A percentile compares a stretch with the other conserved stretches of the same genome.
These are phyloP conservation scores for Anomalospiza imberbis DNA, from an alignment of 2,797 vertebrate species.

Conservation along the genomic window DNA sequence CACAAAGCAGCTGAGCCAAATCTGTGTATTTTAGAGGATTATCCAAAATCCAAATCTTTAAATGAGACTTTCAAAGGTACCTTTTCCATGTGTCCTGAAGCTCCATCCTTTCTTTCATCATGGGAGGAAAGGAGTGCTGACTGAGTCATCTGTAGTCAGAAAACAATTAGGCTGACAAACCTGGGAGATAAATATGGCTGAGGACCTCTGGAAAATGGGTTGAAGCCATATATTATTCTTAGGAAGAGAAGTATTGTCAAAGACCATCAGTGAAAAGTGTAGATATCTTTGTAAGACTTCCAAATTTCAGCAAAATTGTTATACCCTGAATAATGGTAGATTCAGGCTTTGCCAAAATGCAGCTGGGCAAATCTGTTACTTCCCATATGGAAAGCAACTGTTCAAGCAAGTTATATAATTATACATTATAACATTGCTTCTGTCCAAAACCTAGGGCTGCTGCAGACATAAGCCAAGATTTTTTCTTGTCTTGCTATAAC, in stretches of 20 bases:
- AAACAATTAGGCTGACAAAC: background rate
- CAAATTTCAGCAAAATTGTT: slow-evolving; percentile 64
- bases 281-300: slow-evolving; percentile 56
- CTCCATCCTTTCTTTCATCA: background rate
- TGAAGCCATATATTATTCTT: background rate
- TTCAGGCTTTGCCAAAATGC: slow-evolving; percentile 70
- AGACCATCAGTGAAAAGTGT: slow-evolving; percentile 29
- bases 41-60: background rate
- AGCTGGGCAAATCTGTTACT: slow-evolving; percentile 76
- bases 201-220: background rate
- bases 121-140: background rate
- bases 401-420: slow-evolving; percentile 67
- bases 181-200: background rate
- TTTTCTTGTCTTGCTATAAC: slow-evolving; percentile 28
- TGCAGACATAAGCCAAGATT: slow-evolving; percentile 53
- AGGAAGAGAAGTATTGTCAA: slow-evolving; percentile 26
- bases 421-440: slow-evolving; percentile 51
- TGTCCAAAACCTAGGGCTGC: slow-evolving; percentile 54
- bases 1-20: background rate
- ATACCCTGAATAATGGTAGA: slow-evolving; percentile 56
- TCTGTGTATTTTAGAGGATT: background rate
- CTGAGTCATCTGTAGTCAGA: background rate
- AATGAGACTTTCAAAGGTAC: background rate
- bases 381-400: slow-evolving; percentile 80
- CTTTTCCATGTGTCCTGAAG: background rate